These are phyloP conservation scores for Pocillopora verrucosa DNA, from an alignment of 64 coral and sea anemone species.

Conservation along the genomic window DNA sequence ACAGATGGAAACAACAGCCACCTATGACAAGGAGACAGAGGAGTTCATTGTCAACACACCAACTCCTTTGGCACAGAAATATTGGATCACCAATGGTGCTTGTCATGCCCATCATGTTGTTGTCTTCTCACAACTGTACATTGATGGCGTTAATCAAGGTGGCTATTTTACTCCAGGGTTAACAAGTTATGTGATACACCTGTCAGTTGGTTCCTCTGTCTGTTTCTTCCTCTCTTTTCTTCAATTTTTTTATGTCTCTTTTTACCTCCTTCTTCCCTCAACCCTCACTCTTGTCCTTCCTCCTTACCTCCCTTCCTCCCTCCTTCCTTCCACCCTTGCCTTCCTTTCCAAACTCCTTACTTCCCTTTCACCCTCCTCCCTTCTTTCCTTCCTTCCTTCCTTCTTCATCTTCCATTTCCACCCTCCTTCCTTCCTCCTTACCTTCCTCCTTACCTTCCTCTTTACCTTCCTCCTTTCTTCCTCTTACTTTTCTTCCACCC, in stretches of 20 bases:
- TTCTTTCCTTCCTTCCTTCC: too few species aligned
- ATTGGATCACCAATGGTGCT: constrained; percentile 56
- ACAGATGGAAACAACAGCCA: constrained; percentile 60
- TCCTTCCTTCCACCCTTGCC: too few species aligned
- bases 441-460: too few species aligned
- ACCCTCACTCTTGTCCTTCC: too few species aligned
- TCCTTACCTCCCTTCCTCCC: too few species aligned
- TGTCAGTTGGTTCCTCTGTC: neutral
- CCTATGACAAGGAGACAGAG: constrained; percentile 21
- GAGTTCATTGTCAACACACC: constrained; percentile 50
- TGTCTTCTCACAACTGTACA: constrained; percentile 53
- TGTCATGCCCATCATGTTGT: constrained; percentile 55
- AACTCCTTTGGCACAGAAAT: constrained; percentile 43
- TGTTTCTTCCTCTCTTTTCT: neutral
- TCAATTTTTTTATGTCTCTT: neutral
- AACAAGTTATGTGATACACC: neutral
- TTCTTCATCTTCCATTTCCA: too few species aligned
- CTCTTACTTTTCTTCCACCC: too few species aligned
- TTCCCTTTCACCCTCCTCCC: too few species aligned
- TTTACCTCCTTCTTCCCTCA: neutral
- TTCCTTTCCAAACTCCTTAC: too few species aligned
- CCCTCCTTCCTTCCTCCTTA: too few species aligned
- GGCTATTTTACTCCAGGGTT: neutral
- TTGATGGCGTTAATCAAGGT: constrained; percentile 58
- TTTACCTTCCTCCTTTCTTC: too few species aligned